phyloP scores from a whole-genome alignment of 2,888 invertebrate species.

The Cephus pygmeus region DNA sequence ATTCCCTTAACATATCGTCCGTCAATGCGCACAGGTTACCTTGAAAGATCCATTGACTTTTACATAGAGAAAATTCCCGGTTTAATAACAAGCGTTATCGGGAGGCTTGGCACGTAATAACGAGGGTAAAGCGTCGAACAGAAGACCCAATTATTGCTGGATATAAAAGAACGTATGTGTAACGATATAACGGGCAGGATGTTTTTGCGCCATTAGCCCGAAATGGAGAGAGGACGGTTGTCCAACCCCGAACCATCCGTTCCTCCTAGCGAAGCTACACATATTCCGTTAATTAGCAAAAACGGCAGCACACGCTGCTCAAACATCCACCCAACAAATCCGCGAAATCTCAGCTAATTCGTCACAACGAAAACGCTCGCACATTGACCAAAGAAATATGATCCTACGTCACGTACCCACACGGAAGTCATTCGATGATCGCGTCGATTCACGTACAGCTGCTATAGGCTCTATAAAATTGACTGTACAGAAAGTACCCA shows the following conservation, averaged over 20 bases:
- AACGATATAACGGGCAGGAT: background rate
- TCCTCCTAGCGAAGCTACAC: background rate
- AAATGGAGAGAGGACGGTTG: background rate
- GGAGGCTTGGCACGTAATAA: background rate
- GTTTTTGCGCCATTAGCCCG: slow-evolving; percentile 1
- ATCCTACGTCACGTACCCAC: background rate
- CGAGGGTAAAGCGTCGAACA: background rate
- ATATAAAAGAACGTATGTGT: background rate
- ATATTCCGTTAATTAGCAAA: slow-evolving; percentile 3
- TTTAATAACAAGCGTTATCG: background rate
- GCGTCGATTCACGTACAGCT: background rate
- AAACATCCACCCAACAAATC: background rate
- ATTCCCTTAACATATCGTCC: background rate
- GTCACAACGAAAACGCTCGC: background rate
- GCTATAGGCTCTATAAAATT: background rate
- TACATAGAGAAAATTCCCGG: background rate
- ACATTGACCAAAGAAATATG: background rate
- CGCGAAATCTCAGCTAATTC: background rate
- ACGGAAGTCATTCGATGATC: background rate
- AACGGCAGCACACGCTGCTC: background rate
- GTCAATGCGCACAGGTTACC: background rate
- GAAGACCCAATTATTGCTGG: background rate
- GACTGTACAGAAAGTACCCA: background rate
- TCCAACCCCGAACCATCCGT: background rate
- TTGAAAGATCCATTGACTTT: background rate